These are phyloP conservation scores for Trichosurus vulpecula DNA, from an alignment of 2,797 vertebrate species.

Conservation along the genomic window DNA sequence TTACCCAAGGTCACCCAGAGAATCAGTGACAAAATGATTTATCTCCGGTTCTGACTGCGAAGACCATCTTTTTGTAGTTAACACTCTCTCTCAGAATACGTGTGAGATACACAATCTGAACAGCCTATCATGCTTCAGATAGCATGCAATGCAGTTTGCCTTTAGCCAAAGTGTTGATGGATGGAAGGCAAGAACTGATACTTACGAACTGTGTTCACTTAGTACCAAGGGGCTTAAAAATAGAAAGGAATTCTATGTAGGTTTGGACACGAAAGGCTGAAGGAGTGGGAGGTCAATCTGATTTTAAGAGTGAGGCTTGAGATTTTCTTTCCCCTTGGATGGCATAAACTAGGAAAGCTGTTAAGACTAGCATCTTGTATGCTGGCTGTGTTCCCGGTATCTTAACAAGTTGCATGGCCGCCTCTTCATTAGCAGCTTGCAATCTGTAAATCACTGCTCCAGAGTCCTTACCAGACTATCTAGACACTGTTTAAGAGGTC, in stretches of 20 bases:
- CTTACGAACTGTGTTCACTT: conserved; percentile 39
- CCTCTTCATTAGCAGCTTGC: conserved; percentile 41
- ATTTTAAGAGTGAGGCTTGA: conserved; percentile 44
- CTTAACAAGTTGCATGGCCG: conserved; percentile 37
- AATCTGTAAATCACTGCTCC: conserved; percentile 63
- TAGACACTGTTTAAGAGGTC: conserved; percentile 51
- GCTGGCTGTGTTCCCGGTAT: conserved; percentile 47
- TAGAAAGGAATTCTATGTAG: conserved; percentile 69
- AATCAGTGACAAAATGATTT: background rate
- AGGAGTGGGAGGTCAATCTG: conserved; percentile 48
- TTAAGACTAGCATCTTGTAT: conserved; percentile 45
- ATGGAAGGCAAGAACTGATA: conserved; percentile 55
- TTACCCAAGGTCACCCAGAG: conserved; percentile 42
- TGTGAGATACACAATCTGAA: conserved; percentile 54
- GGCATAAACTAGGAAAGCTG: conserved; percentile 39
- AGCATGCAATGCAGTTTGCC: conserved; percentile 32
- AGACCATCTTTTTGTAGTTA: conserved; percentile 50
- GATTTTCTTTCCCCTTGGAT: conserved; percentile 35
- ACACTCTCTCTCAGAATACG: conserved; percentile 10
- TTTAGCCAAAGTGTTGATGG: conserved; percentile 64
- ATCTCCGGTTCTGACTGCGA: conserved; percentile 1
- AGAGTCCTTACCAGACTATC: conserved; percentile 57
- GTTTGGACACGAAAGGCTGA: conserved; percentile 40
- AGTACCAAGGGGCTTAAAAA: conserved; percentile 58
- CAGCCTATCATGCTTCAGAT: conserved; percentile 51